Base-by-base conservation (phyloP, 2,113 vertebrate genomes). In the Peromyscus californicus region DNA sequence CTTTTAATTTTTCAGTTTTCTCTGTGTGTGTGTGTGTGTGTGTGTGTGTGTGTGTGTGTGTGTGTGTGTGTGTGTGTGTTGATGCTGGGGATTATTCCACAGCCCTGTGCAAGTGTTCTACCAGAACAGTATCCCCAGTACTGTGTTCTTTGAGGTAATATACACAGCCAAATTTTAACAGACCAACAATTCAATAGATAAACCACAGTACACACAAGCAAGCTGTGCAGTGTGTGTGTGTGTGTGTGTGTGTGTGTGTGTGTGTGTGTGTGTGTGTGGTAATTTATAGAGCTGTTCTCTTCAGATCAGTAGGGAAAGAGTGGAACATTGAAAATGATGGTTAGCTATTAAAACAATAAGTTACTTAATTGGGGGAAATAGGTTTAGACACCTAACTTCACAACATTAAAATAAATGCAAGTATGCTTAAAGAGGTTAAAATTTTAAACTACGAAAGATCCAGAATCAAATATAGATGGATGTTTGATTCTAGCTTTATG, bases 261-360 rank as follows among this genome's bases (percentile, higher is more conserved):
- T 24, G 0, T 76, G 1, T 75, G 42, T 80, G 31, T 84, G 67
- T n/a, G 33, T 36, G 61, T 24, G 61, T 24, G 61, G 19, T 67
- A 51, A 93, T 91, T 89, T 93, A 69, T 67, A 95, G 89, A 84
- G 90, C 33, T 89, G n/a, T 75, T 86, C 26, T 88, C 96, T 89
- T 96, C 79, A 96, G 33, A 87, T 92, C 5, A 92, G 36, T 57
- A 29, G 22, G 74, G 39, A 70, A 79, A 78, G 45, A 96, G 45
- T 83, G 22, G 7, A 83, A 67, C 36, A 61, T 51, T 85, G 48
- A 83, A 82, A 86, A 61, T 74, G 39, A 95, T 70, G 13, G 67
- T 29, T 24, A 95, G 67, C 54, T 87, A 69, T 39, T 57, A 89
- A 90, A 61, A 82, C 89, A 74, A 39, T 75, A 75, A 19, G 78